Percentiles rank a stretch among this genome's conserved stretches.
These are phyloP conservation scores for Cheilosia urbana DNA, from an alignment of 2,888 invertebrate species.

Conservation along the genomic window DNA sequence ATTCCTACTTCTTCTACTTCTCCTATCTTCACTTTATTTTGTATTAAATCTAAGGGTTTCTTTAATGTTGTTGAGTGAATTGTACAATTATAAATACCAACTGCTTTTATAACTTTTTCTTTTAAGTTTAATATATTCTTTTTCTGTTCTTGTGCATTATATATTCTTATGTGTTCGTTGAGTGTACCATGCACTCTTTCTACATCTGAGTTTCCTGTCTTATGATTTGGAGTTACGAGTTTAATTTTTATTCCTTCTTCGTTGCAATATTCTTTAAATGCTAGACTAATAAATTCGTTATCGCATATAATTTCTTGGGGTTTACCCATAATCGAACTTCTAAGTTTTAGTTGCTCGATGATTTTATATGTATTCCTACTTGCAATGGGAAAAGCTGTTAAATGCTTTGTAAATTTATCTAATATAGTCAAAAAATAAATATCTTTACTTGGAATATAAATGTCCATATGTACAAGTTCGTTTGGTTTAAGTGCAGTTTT, in stretches of 20 bases:
- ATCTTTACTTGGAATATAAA: conserved; percentile 11
- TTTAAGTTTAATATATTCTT: too few relatives aligned
- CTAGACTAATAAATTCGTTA: too few relatives aligned
- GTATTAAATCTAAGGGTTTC: not conserved
- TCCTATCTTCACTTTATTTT: not conserved
- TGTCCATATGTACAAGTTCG: not conserved
- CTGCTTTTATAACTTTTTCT: not conserved
- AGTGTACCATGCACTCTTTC: conserved; percentile 10
- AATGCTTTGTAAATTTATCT: too few relatives aligned
- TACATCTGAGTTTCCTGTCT: not conserved
- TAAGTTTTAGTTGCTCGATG: not conserved
- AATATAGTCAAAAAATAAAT: conserved; percentile 1
- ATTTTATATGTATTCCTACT: not conserved
- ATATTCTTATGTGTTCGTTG: conserved; percentile 9
- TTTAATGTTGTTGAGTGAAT: not conserved
- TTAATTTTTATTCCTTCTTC: conserved; percentile 8
- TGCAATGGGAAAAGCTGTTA: not conserved
- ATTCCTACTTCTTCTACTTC: too few relatives aligned
- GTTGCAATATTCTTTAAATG: conserved; percentile 18
- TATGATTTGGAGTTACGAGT: conserved; percentile 12
- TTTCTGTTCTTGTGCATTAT: not conserved
- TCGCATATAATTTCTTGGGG: not conserved
- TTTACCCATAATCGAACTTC: too few relatives aligned
- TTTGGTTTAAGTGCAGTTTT: conserved; percentile 11
- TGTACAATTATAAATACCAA: not conserved